Evolutionary conservation across 1,140 invertebrate genomes (phyloP).

Genomic region (Carposina sasakii): DNA sequence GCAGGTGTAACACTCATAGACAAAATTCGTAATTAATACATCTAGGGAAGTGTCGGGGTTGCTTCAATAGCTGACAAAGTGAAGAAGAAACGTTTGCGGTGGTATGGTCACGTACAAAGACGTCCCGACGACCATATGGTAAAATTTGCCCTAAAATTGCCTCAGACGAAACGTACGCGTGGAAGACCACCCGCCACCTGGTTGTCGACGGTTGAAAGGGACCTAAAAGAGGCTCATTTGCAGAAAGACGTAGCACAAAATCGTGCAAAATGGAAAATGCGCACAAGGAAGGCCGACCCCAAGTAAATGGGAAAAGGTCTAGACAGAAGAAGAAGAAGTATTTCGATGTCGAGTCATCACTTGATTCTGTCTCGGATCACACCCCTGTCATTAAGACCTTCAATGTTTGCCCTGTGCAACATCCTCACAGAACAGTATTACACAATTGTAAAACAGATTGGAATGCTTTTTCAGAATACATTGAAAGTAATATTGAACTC

Average conservation of each 20-base stretch:
- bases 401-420: too few relatives aligned
- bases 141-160: not conserved
- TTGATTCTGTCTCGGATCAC: too few relatives aligned
- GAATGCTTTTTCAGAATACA: not conserved
- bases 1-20: slow-evolving; percentile 1
- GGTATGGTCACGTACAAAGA: not conserved
- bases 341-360: too few relatives aligned
- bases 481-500: not conserved
- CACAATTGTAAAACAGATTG: not conserved
- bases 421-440: too few relatives aligned
- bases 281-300: too few relatives aligned
- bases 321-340: too few relatives aligned
- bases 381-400: too few relatives aligned
- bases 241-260: too few relatives aligned
- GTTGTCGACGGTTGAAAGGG: not conserved
- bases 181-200: not conserved
- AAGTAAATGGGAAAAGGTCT: too few relatives aligned
- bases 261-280: too few relatives aligned
- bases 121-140: not conserved
- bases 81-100: not conserved
- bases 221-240: not conserved
- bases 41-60: not conserved
- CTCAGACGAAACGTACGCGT: not conserved
- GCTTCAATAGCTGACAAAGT: not conserved
- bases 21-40: not conserved